Percentiles rank a stretch among this genome's conserved stretches.
Conservation (phyloP, 2,797 vertebrate genomes). For the Heliangelus exortis region DNA sequence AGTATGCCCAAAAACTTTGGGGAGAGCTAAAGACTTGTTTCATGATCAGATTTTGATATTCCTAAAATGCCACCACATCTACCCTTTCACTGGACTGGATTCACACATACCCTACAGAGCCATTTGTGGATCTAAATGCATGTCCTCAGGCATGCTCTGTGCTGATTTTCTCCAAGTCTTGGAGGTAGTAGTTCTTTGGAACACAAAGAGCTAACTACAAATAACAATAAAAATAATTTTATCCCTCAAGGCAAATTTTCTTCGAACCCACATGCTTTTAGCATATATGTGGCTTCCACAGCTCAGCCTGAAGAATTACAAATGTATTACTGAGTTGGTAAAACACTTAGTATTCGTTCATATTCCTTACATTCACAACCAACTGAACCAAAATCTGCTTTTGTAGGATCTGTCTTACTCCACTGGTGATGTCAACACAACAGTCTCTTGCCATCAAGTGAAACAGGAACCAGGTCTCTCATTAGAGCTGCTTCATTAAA, state of each 20-base stretch:
- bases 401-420: not conserved
- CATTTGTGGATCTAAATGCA: not conserved
- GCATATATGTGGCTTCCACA: not conserved
- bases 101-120: not conserved
- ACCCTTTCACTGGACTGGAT: not conserved
- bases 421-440: not conserved
- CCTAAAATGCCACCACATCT: not conserved
- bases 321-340: not conserved
- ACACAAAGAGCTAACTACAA: slow-evolving; percentile 17
- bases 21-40: not conserved
- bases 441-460: not conserved
- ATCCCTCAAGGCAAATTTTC: not conserved
- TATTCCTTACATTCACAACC: not conserved
- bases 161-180: not conserved
- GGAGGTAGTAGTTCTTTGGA: not conserved
- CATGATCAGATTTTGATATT: slow-evolving; percentile 25
- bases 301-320: not conserved
- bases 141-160: not conserved
- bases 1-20: not conserved
- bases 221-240: slow-evolving; percentile 23
- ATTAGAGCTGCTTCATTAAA: not conserved
- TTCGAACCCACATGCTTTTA: not conserved
- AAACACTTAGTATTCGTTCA: not conserved
- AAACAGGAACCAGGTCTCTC: not conserved
- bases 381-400: not conserved